Evolutionary conservation across 2,888 invertebrate species (phyloP), one percentile per base, ranked within the genome.

Genomic region (Amitus sp.): DNA sequence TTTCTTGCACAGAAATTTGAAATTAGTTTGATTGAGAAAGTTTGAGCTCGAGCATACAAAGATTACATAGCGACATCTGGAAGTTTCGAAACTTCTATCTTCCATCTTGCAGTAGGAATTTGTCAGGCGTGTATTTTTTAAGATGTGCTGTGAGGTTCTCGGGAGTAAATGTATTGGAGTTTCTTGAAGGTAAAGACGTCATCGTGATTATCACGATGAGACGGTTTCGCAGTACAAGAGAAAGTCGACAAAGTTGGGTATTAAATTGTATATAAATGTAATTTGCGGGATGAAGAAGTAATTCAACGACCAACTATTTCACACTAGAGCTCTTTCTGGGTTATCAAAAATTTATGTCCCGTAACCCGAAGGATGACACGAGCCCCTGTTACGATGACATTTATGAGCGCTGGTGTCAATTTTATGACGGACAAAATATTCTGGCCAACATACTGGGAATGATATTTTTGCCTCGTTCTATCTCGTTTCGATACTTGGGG

Each of bases 271-370:
- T 12, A 33, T 33, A 33, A 33, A 33, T 33, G n/a, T 33, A 33
- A 33, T 33, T 33, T 9, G 10, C 12, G 15, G 39, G 15, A 34
- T n/a, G 34, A 30, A 3, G 4, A 23, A 7, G 23, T 6, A n/a
- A n/a, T n/a, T n/a, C n/a, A 20, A 30, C 2, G 51, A 10, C 19
- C 23, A 15, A 33, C 37, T 47, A 43, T 40, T 48, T 51, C 40
- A 34, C 33, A 45, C 12, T 27, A 48, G 60, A 62, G 56, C 52
- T 56, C 48, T 45, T 45, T 52, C 53, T 19, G 34, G 40, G 33
- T 49, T 56, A 62, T 57, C 62, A 50, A 43, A 49, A 52, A 42
- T 62, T 62, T 62, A 62, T 57, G 62, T 53, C 53, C 57, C 53
- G 62, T 57, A 62, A 62, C 53, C 18, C 23, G 46, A 46, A 28